A percentile compares a stretch with the other conserved stretches of the same genome.
These are phyloP conservation scores for Embidobia sp. DNA, from an alignment of 2,888 invertebrate species.

Conservation along the genomic window DNA sequence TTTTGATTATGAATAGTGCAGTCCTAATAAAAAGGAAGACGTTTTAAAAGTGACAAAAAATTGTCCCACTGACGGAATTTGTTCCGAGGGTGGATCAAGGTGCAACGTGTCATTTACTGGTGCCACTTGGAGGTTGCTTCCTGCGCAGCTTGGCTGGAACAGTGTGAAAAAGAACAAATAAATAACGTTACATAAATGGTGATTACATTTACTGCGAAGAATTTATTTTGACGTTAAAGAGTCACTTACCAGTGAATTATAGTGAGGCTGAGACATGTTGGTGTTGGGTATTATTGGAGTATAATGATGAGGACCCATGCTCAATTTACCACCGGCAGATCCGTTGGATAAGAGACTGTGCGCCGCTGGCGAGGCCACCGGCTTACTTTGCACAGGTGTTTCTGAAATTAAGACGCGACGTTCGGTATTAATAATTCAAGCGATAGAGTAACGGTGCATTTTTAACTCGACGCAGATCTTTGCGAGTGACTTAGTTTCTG, in stretches of 20 bases:
- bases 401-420: conserved; percentile 68
- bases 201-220: background rate
- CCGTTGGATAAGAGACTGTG: conserved; percentile 89
- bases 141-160: conserved; percentile 79
- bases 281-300: conserved; percentile 84
- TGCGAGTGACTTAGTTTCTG: too few relatives aligned
- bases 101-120: conserved; percentile 89
- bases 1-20: too few relatives aligned
- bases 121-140: conserved; percentile 78
- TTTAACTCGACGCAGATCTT: conserved; percentile 9
- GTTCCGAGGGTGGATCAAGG: conserved; percentile 93
- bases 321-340: conserved; percentile 84
- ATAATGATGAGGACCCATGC: conserved; percentile 88
- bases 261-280: conserved; percentile 82
- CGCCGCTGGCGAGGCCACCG: conserved; percentile 89
- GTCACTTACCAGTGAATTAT: conserved; percentile 82
- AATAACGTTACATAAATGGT: background rate
- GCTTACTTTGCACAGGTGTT: conserved; percentile 83
- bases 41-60: too few relatives aligned
- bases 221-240: conserved; percentile 20
- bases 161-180: conserved; percentile 26
- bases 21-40: too few relatives aligned
- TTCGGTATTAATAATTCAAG: conserved; percentile 24
- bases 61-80: conserved; percentile 88
- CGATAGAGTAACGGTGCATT: conserved; percentile 2